Base-by-base conservation (phyloP, 1,140 invertebrate genomes). In the Pseudomyrmex concolor region DNA sequence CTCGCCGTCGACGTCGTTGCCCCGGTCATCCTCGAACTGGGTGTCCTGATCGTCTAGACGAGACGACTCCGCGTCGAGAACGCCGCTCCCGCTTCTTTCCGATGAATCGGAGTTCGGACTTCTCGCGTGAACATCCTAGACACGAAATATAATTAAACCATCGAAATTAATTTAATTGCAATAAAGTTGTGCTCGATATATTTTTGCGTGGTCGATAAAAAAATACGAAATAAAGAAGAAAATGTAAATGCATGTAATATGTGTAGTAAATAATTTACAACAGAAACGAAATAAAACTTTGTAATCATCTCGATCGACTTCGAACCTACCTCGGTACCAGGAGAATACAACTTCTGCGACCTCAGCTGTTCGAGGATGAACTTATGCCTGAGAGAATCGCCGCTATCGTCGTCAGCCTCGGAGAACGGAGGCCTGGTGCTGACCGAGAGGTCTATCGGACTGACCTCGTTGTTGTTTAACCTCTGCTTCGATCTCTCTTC, bases 31-130 rank as follows among this genome's bases (percentile, higher is more conserved):
- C 7, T 94, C 93, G 66, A 91, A 91, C 74, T 80, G 87, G 2
- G 82, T 90, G 10, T 92, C 92, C 54, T 90, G 91, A 10, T 92
- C 91, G 15, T 94, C 93, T 59, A 93, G 59, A 5, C 91, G 90
- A 60, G 86, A 90, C 2, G 86, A 77, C 0, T 93, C 92, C 34
- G 89, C 83, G 9, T 94, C 92, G 86, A 92, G 48, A 0, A 88
- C 87, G 9, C 74, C 91, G 76, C 92, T 93, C 15, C 89, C 93
- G 63, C 93, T 94, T 60, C 94, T 94, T 9, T 93, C 93, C 83
- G 94, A 94, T 19, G 92, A 94, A 19, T 94, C 93, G 8, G 94
- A 94, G 60, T 89, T 92, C 5, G 94, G 94, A 89, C 93, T 94
- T 45, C 91, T 88, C 0, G 87, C 92, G 93, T 94, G 89, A n/a